Conservation (phyloP, 1,140 invertebrate genomes). For the Anthonomus grandis region DNA sequence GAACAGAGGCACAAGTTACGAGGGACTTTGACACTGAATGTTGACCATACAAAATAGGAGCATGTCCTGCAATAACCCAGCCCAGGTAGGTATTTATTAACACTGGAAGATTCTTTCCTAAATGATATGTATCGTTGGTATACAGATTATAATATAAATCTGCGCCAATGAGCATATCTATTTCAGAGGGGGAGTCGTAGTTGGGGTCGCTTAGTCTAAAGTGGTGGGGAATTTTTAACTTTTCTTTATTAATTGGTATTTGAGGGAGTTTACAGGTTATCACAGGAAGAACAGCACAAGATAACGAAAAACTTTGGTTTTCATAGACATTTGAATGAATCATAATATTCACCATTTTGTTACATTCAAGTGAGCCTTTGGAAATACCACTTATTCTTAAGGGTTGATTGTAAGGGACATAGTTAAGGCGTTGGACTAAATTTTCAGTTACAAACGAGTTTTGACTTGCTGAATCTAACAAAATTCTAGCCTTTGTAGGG, state of each 20-base stretch:
- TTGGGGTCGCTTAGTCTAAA: background rate
- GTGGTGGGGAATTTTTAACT: slow-evolving; percentile 6
- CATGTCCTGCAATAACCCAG: slow-evolving; percentile 1
- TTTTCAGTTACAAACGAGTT: background rate
- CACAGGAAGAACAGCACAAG: background rate
- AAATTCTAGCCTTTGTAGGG: background rate
- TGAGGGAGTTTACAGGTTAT: slow-evolving; percentile 5
- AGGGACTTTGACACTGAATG: background rate
- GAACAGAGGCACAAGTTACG: background rate
- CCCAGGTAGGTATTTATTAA: background rate
- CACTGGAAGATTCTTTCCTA: background rate
- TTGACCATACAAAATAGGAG: no score
- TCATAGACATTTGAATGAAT: background rate
- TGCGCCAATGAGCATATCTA: slow-evolving; percentile 15
- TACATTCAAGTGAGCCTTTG: background rate
- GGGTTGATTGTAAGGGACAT: background rate
- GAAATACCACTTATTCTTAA: background rate
- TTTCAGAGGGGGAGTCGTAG: background rate
- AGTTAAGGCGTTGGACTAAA: background rate
- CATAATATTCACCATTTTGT: slow-evolving; percentile 4
- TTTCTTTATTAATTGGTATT: background rate
- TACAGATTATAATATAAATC: background rate
- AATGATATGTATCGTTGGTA: background rate
- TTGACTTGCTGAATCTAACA: slow-evolving; percentile 1
- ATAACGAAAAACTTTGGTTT: background rate